Evolutionary conservation across 2,113 vertebrate species (phyloP), one percentile per base, ranked within the genome.

Genomic region (Barbus barbus): DNA sequence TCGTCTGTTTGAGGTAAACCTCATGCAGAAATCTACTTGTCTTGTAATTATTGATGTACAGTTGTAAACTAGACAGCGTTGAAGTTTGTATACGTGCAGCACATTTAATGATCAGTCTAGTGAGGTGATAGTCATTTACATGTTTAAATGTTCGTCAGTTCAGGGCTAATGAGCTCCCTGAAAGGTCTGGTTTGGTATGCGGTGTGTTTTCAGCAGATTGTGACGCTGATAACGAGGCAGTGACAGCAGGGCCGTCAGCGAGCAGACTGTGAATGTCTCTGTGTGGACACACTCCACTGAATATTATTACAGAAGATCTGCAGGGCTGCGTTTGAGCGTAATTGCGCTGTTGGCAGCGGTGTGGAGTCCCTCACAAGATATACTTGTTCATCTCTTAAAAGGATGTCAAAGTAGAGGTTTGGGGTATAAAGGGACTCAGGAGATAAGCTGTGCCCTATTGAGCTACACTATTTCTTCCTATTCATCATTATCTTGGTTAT

Each of bases 261-360:
- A 51, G 38, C 78, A 65, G 78, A 81, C 78, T 46, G 78, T 22
- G 60, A 81, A 67, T 31, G 41, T 81, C 78, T 81, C 61, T 67
- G 61, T 67, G 41, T 51, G 61, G 78, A 67, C 78, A 81, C 61
- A 81, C 61, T 67, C 41, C 78, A n/a, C 61, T 67, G 78, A 65
- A 81, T 61, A 67, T 81, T 81, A 81, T 81, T 67, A 67, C 78
- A 81, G 78, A 61, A 67, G 61, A 67, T 81, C 78, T 67, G 41
- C 38, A 67, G 78, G 78, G 78, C 61, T 31, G 41, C 20, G 3
- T 80, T 67, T 46, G 36, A 60, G 60, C 41, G 12, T 51, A 67
- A 81, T 81, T 51, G 61, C 26, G 44, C 78, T 51, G 18, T 67
- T 81, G 61, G 26, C 61, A 81, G 78, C 61, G 11, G 38, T 24